Evolutionary conservation across 2,888 invertebrate genomes (phyloP), one percentile per base, ranked within the genome.

Genomic region (Anagyrus pseudococci): DNA sequence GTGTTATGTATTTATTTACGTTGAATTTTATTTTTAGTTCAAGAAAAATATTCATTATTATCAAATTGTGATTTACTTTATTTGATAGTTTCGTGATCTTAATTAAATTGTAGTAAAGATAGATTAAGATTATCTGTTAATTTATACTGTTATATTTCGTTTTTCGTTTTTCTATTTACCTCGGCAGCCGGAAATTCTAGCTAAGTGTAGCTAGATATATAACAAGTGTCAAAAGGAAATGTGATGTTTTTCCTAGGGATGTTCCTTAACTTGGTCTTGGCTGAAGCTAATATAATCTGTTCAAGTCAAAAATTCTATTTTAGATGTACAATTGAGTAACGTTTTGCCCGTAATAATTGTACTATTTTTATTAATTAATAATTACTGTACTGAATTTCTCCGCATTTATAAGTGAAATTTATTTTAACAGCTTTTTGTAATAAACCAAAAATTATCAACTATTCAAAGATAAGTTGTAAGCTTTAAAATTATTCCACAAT

Each of bases 341-440:
- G 46, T 22, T 22, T 23, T 15, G 20, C 22, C 23, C 20, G 22
- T 46, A 57, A 58, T 52, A 17, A 48, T 48, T 46, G 17, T 37
- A 55, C 37, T 33, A 26, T 25, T 26, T 17, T 46, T 7, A 13
- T 15, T 40, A 48, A 25, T 25, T 41, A 44, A 47, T 48, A n/a
- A n/a, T n/a, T n/a, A n/a, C n/a, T n/a, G n/a, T n/a, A n/a, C n/a
- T n/a, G n/a, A n/a, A n/a, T n/a, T n/a, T n/a, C n/a, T n/a, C n/a
- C n/a, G n/a, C n/a, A n/a, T n/a, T n/a, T n/a, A n/a, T n/a, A n/a
- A n/a, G n/a, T n/a, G n/a, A n/a, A n/a, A n/a, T n/a, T 59, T 53
- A 46, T 40, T 53, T 59, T 43, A 22, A 49, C 53, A 49, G 47
- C 48, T 54, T 60, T 54, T n/a, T n/a, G n/a, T n/a, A n/a, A n/a